Evolutionary conservation across 2,888 invertebrate genomes (phyloP), one percentile per base, ranked within the genome.

Genomic region (Orthosia incerta): DNA sequence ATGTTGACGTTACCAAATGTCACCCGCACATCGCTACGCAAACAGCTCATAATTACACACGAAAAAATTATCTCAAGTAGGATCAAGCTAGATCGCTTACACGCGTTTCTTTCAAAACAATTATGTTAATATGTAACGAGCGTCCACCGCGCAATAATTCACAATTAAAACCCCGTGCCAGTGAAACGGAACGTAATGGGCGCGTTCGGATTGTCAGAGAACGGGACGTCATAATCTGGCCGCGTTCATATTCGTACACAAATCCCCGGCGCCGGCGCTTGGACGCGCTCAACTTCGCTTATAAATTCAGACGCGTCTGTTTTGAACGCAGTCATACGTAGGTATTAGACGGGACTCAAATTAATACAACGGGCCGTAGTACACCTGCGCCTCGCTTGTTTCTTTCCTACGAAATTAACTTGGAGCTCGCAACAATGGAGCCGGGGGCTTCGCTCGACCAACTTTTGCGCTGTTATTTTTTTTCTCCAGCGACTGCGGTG

Each of bases 391-490:
- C 94, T 89, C 92, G 92, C 89, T 91, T 93, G 93, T 94, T 95
- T 95, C 95, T 95, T 95, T 95, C 94, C 92, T 92, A 91, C 92
- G 91, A 94, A 95, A 95, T 95, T 95, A 95, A 95, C 95, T 95
- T 94, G 85, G 88, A 87, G 92, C 90, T 92, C 91, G 91, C 93
- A 93, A 95, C 95, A 95, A 95, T 95, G 94, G 94, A 93, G 94
- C 91, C 86, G 82, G 84, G 79, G 82, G 83, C 80, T 77, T 63
- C 79, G 88, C 88, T 89, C 91, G 92, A 87, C 89, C 92, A 95
- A 95, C 87, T 95, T 95, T 94, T 94, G 93, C 94, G 89, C 92
- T 93, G 93, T 94, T 95, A 90, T 86, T 87, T 87, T 95, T 94
- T 94, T 94, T 94, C 94, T 92, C 91, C 89, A 86, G 89, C 92